Base-by-base conservation (phyloP, 2,797 vertebrate genomes). In the Florisuga fusca region DNA sequence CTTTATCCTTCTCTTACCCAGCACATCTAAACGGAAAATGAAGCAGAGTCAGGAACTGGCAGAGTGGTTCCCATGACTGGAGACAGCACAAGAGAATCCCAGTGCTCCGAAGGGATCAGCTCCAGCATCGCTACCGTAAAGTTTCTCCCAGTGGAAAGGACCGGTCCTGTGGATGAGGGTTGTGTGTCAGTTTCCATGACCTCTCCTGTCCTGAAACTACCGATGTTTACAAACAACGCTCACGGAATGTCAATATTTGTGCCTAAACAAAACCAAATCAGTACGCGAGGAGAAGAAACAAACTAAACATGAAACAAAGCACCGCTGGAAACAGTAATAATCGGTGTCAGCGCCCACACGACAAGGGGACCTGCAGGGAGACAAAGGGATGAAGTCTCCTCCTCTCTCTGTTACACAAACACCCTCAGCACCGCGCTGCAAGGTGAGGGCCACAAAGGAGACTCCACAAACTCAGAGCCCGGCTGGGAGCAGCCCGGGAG, bases 221-320 rank as follows among this genome's bases (percentile, higher is more conserved):
- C 1, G 36, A 51, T 31, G 25, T 14, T 53, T 12, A 43, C 46
- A 21, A 20, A 23, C 33, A 38, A 14, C 5, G 6, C 48, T n/a
- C 55, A 0, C 7, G 2, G 27, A 1, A 0, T 1, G 34, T 18
- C 80, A 33, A 0, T 8, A 31, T 7, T 19, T 3, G 16, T 2
- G 51, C 34, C 51, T 7, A 1, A 72, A 31, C 36, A n/a, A 21
- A 66, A 15, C 0, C 36, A 8, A 22, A 38, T 0, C 14, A 3
- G 7, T 0, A 10, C 17, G 7, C 6, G 23, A 3, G 9, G 16
- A n/a, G 46, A 26, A 3, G 16, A 48, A 59, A 46, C 4, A 10
- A 46, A 46, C 9, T 1, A 1, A 7, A 16, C 22, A 0, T 0
- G 53, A 50, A 31, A 1, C 20, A 34, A 51, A 41, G 33, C 45